These are phyloP conservation scores for Ariolimax columbianus DNA, from an alignment of 2,888 invertebrate genomes.

Conservation along the genomic window DNA sequence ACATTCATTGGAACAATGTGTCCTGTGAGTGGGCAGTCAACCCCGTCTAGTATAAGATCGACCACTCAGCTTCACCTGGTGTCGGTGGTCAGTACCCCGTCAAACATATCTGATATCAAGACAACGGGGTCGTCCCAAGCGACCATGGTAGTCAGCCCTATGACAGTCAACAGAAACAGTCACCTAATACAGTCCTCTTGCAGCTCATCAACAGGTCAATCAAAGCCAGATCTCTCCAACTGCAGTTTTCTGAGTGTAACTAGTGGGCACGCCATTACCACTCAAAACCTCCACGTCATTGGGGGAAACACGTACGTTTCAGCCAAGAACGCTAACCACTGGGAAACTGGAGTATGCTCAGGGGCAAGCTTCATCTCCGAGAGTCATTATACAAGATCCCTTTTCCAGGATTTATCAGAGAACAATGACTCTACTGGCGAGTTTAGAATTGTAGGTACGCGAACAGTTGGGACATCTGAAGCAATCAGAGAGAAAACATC, in stretches of 20 bases:
- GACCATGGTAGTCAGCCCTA: slow-evolving; percentile 25
- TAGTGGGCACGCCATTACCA: neutral
- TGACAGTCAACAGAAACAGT: neutral
- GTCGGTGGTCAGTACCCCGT: slow-evolving; percentile 34
- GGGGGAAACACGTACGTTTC: neutral
- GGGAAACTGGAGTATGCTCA: neutral
- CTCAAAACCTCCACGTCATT: neutral
- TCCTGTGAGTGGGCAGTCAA: slow-evolving; percentile 16
- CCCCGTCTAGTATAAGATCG: neutral
- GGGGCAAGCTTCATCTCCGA: neutral
- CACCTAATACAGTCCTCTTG: neutral
- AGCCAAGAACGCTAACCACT: neutral
- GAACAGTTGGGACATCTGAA: neutral
- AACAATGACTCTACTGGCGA: neutral
- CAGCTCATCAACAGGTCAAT: neutral
- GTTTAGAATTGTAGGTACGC: slow-evolving; percentile 20
- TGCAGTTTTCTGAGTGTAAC: neutral
- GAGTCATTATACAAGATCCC: neutral
- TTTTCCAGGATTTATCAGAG: neutral
- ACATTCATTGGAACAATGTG: slow-evolving; percentile 45
- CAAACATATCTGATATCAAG: slow-evolving; percentile 1
- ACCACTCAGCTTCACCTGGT: slow-evolving; percentile 35
- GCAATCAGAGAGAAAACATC: neutral
- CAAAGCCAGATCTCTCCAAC: neutral
- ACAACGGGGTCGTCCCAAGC: slow-evolving; percentile 23